phyloP scores from a whole-genome alignment of 1,140 invertebrate genomes.

The Limonius californicus region DNA sequence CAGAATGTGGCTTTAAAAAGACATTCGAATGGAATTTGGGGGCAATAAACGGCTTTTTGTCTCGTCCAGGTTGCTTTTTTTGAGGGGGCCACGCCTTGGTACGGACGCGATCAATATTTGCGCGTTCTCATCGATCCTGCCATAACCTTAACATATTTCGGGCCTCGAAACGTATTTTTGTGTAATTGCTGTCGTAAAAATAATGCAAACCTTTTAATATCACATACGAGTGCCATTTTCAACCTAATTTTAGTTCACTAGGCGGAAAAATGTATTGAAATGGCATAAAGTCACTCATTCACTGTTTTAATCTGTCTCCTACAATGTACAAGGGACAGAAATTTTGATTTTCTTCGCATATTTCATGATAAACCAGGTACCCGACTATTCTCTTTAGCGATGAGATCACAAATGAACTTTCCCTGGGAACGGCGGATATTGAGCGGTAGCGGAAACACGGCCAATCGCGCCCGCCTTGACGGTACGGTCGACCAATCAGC shows the following conservation, averaged over 20 bases:
- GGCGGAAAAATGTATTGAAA: conserved; percentile 43
- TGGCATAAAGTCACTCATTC: conserved; percentile 48
- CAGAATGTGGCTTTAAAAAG: too few species aligned
- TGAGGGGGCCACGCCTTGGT: conserved; percentile 5
- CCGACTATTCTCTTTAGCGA: conserved; percentile 46
- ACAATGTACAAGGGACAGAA: conserved; percentile 36
- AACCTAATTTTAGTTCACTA: conserved; percentile 44
- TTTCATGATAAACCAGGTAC: conserved; percentile 27
- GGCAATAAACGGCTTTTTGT: background rate
- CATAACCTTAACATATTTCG: conserved; percentile 43
- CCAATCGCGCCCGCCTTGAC: background rate
- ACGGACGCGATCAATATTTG: conserved; percentile 16
- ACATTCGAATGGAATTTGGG: too few species aligned
- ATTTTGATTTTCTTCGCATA: conserved; percentile 28
- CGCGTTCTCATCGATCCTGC: conserved; percentile 20
- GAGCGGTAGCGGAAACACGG: background rate
- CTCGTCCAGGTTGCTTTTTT: too few species aligned
- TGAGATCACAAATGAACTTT: conserved; percentile 47
- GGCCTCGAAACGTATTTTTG: conserved; percentile 35
- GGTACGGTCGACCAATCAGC: background rate
- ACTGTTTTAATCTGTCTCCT: conserved; percentile 43
- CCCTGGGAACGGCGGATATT: conserved; percentile 14
- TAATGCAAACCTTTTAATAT: conserved; percentile 46
- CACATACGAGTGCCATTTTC: conserved; percentile 47
- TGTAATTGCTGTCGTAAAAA: conserved; percentile 43